Conservation (phyloP, 1,140 invertebrate species). For the Andricus grossulariae region DNA sequence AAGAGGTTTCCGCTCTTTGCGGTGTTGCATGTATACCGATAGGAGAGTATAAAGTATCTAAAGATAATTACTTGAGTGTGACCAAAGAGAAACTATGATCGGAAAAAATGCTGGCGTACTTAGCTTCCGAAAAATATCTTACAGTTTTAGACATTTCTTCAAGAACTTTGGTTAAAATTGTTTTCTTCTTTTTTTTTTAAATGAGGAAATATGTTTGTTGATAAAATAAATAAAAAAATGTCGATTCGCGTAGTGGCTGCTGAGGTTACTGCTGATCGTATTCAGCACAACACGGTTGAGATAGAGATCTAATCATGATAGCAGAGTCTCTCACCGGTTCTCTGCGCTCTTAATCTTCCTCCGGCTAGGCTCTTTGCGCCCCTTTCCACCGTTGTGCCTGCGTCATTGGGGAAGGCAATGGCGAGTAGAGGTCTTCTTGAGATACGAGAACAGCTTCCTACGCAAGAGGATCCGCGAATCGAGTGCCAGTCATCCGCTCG, state of each 20-base stretch:
- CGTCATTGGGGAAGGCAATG: conserved; percentile 25
- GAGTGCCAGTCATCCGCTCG: neutral
- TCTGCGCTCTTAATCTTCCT: conserved; percentile 23
- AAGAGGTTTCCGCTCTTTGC: too few relatives aligned
- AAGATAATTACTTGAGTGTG: too few relatives aligned
- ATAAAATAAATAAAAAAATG: neutral
- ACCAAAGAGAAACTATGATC: too few relatives aligned
- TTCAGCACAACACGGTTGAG: conserved; percentile 11
- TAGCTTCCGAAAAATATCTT: too few relatives aligned
- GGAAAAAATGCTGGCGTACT: too few relatives aligned
- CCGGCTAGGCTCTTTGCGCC: neutral
- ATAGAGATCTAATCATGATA: conserved; percentile 29
- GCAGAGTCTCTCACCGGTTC: neutral
- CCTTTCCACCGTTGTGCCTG: neutral
- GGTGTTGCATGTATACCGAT: too few relatives aligned
- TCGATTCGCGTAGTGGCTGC: neutral
- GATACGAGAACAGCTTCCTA: conserved; percentile 18
- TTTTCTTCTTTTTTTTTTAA: too few relatives aligned
- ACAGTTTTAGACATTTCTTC: too few relatives aligned
- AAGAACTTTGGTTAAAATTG: too few relatives aligned
- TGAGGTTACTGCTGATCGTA: conserved; percentile 4
- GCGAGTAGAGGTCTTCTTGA: neutral
- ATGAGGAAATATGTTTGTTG: neutral
- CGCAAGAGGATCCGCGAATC: neutral
- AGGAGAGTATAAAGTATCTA: too few relatives aligned